Evolutionary conservation across 2,888 invertebrate species (phyloP).

Genomic region (Drosophila kuntzei): DNA sequence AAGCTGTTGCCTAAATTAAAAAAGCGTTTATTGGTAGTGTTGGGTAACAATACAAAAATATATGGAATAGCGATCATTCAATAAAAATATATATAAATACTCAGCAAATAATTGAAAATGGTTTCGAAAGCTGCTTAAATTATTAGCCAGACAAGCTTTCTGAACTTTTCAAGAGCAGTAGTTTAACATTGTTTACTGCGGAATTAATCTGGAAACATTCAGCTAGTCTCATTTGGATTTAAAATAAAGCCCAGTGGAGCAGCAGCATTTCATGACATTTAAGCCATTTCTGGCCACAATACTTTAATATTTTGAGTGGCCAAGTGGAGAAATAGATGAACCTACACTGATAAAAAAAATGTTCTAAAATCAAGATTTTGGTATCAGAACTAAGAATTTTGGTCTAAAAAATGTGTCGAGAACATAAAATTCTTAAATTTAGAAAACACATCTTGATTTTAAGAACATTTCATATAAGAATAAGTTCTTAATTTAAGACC

Average conservation of each 20-base stretch:
- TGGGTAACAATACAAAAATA: neutral
- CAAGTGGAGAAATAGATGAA: neutral
- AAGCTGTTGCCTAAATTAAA: no score
- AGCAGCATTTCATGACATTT: slow-evolving; percentile 13
- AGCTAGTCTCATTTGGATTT: slow-evolving; percentile 16
- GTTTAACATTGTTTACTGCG: neutral
- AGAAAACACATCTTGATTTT: no score
- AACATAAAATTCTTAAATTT: no score
- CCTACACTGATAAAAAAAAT: no score
- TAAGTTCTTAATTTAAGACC: no score
- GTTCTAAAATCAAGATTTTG: no score
- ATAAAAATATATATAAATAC: neutral
- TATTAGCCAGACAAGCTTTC: neutral
- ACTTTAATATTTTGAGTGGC: slow-evolving; percentile 28
- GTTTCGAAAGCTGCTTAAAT: neutral
- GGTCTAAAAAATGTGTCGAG: no score
- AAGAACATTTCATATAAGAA: no score
- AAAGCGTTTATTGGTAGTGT: no score
- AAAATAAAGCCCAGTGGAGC: slow-evolving; percentile 3
- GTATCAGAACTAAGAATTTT: no score
- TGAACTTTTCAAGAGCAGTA: neutral
- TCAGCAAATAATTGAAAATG: neutral
- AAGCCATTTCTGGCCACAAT: slow-evolving; percentile 10
- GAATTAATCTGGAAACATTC: neutral
- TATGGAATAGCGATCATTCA: no score